Evolutionary conservation across 2,113 vertebrate genomes (phyloP).

Genomic region (Pituophis catenifer): DNA sequence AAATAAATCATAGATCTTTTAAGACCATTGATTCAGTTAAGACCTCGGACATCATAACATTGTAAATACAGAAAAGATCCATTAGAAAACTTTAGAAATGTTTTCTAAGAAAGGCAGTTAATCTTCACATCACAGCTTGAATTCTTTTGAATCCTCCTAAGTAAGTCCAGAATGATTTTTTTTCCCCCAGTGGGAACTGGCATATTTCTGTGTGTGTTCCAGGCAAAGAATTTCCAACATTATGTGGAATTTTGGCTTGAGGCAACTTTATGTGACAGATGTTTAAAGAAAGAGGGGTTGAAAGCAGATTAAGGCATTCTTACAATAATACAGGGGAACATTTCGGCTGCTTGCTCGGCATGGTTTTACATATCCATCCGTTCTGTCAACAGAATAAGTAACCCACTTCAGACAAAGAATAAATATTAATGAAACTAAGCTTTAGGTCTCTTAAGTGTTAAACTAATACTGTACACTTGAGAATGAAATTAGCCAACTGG

Average conservation of each 20-base stretch:
- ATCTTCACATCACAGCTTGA: conserved; percentile 35
- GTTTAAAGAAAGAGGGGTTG: conserved; percentile 26
- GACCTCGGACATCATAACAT: conserved; percentile 6
- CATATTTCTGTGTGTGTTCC: conserved; percentile 30
- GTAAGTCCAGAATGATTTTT: conserved; percentile 30
- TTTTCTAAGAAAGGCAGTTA: conserved; percentile 28
- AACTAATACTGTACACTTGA: conserved; percentile 29
- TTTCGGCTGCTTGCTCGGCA: conserved; percentile 39
- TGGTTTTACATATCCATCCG: conserved; percentile 47
- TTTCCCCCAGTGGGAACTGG: conserved; percentile 50
- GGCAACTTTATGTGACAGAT: neutral
- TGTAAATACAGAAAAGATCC: conserved; percentile 15
- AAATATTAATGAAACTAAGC: conserved; percentile 46
- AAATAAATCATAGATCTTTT: conserved; percentile 27
- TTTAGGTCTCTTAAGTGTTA: conserved; percentile 32
- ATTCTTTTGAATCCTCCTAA: conserved; percentile 47
- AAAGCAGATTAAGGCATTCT: conserved; percentile 38
- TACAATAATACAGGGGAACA: conserved; percentile 44
- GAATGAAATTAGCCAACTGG: conserved; percentile 27
- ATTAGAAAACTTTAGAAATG: conserved; percentile 3
- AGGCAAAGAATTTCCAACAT: conserved; percentile 57
- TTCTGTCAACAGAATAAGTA: conserved; percentile 49
- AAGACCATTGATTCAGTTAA: conserved; percentile 15
- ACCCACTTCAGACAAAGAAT: conserved; percentile 43
- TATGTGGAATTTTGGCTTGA: conserved; percentile 10